Base-by-base conservation (phyloP, 2,797 vertebrate genomes). In the Masticophis lateralis region DNA sequence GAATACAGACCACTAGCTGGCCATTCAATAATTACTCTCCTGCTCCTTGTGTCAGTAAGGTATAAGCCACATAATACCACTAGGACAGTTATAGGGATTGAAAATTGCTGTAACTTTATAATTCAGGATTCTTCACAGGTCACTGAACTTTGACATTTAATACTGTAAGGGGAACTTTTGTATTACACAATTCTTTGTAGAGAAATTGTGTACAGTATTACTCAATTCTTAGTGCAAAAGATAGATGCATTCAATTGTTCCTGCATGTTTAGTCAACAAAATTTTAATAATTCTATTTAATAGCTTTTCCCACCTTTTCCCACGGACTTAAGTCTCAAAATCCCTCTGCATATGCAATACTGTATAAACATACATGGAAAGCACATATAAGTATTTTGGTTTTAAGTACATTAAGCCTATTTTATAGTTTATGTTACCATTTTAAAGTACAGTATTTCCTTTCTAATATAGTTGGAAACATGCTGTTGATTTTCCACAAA, bases 161-260 rank as follows among this genome's bases (percentile, higher is more conserved):
- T 13, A 83, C 10, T 83, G 4, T 47, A 92, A 0, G 12, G 94
- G 91, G 56, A 74, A 90, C 91, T 93, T 86, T 37, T 88, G 92
- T 47, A 87, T 79, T 91, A 91, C 91, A 93, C 22, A 93, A 91
- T 47, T 92, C 88, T 89, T 51, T 25, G 60, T 86, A 53, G 53
- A 22, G 87, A 83, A 91, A 86, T 28, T 25, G 22, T 83, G 55
- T 4, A 18, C 59, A 43, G 14, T 69, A 83, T 86, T 59, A 63
- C 57, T 86, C 51, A 92, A 47, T 90, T 66, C 27, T 22, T 66
- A 43, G n/a, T 11, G 11, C 0, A 0, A 47, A 83, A 83, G 43
- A 5, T 22, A 47, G 14, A 8, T 66, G 25, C 20, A 37, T 90
- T 83, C 20, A 47, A 90, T 79, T 28, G 18, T 60, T 91, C 4